Conservation (phyloP, 35 echinoderm and acorn worm species). For the Ptychodera flava region DNA sequence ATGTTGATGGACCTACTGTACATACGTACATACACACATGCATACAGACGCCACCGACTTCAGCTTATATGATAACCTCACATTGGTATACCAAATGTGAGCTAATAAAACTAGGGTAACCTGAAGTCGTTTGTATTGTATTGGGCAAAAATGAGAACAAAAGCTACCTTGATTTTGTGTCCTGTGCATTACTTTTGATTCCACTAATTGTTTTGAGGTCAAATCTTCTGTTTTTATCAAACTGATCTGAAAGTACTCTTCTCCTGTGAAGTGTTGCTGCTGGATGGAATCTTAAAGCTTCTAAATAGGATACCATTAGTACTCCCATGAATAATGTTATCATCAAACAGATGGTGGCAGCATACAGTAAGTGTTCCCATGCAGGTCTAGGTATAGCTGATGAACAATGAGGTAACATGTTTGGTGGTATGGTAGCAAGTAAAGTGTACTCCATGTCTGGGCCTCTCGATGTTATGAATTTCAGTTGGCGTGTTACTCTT, state of each 20-base stretch:
- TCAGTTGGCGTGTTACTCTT: constrained; percentile 61
- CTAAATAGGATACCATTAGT: constrained; percentile 72
- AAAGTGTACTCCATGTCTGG: constrained; percentile 77
- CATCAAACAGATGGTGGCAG: constrained; percentile 59
- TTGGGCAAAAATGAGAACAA: too few relatives aligned
- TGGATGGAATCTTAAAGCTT: constrained; percentile 35
- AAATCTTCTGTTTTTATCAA: constrained; percentile 58
- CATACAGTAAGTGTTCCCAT: constrained; percentile 78
- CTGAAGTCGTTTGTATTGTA: too few relatives aligned
- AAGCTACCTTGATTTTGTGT: neutral
- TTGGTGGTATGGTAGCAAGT: constrained; percentile 83
- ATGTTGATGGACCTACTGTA: too few relatives aligned
- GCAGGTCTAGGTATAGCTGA: constrained; percentile 79
- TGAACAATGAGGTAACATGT: constrained; percentile 77
- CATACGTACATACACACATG: too few relatives aligned
- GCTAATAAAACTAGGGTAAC: neutral
- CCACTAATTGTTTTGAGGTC: constrained; percentile 66
- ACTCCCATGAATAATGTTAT: constrained; percentile 65
- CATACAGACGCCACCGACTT: too few relatives aligned
- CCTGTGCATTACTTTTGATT: neutral
- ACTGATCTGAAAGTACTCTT: neutral
- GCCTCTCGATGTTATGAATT: constrained; percentile 51
- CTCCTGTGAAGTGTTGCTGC: neutral
- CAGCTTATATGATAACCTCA: too few relatives aligned
- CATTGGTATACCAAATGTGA: neutral